Evolutionary conservation across 2,888 invertebrate species (phyloP).

Genomic region (Coelinius sp.): DNA sequence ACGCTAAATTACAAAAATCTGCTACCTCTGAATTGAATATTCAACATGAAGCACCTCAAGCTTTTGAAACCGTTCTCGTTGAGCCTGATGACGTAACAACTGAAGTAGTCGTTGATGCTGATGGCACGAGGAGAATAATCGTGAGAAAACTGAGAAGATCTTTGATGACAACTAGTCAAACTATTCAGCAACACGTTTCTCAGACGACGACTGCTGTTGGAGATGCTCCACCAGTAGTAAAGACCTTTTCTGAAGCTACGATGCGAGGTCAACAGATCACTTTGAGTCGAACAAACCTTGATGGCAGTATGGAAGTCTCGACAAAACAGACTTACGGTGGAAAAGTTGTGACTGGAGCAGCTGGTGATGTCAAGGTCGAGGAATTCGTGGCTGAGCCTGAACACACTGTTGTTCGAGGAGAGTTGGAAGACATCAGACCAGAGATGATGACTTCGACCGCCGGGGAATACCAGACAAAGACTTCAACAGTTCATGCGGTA

Average conservation of each 20-base stretch:
- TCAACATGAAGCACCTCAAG: constrained; percentile 80
- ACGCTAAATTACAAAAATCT: constrained; percentile 72
- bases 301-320: constrained; percentile 77
- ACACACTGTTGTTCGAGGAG: constrained; percentile 74
- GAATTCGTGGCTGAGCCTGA: constrained; percentile 79
- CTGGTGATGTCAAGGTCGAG: constrained; percentile 77
- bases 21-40: constrained; percentile 80
- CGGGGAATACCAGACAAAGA: constrained; percentile 73
- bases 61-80: constrained; percentile 85
- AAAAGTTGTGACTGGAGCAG: constrained; percentile 76
- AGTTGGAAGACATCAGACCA: constrained; percentile 72
- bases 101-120: constrained; percentile 83
- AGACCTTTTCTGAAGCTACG: constrained; percentile 79
- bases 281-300: constrained; percentile 74
- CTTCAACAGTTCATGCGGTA: constrained; percentile 83
- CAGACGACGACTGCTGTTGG: constrained; percentile 73
- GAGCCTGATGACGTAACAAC: constrained; percentile 89
- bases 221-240: constrained; percentile 75
- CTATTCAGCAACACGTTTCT: constrained; percentile 76
- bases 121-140: constrained; percentile 85
- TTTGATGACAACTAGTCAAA: constrained; percentile 76
- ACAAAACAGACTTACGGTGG: constrained; percentile 78
- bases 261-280: constrained; percentile 78
- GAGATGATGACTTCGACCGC: constrained; percentile 51
- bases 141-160: constrained; percentile 82